Evolutionary conservation across 1,140 invertebrate species (phyloP).

Genomic region (Lordiphosa clarofinis): DNA sequence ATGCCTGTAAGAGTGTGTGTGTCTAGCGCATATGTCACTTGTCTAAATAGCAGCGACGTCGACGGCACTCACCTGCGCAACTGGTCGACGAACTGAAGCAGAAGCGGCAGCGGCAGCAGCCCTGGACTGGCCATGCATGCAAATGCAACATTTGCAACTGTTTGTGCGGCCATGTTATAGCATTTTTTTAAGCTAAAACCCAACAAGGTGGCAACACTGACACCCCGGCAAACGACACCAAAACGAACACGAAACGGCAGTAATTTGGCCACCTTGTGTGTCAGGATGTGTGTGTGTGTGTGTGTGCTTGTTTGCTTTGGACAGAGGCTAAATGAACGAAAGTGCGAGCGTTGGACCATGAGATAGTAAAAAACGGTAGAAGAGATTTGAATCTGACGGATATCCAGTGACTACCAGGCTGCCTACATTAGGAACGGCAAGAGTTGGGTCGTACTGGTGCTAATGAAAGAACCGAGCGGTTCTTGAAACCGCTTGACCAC

Average conservation of each 20-base stretch:
- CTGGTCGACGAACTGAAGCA: slow-evolving; percentile 13
- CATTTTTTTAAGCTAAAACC: slow-evolving; percentile 5
- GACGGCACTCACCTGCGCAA: slow-evolving; percentile 41
- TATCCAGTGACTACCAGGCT: too few species aligned
- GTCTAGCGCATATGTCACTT: slow-evolving; percentile 60
- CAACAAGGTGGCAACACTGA: slow-evolving; percentile 72
- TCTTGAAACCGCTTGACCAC: too few species aligned
- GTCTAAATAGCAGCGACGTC: slow-evolving; percentile 67
- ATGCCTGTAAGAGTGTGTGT: slow-evolving; percentile 31
- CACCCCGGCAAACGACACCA: slow-evolving; percentile 41
- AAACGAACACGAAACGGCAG: slow-evolving; percentile 49
- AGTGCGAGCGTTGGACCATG: slow-evolving; percentile 14
- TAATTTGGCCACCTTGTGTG: slow-evolving; percentile 68
- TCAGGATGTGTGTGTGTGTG: slow-evolving; percentile 9
- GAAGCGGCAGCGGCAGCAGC: slow-evolving; percentile 21
- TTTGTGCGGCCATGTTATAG: slow-evolving; percentile 53
- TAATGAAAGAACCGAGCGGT: too few species aligned
- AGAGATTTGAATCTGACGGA: slow-evolving; percentile 2
- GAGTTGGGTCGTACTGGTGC: too few species aligned
- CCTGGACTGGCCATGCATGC: slow-evolving; percentile 66
- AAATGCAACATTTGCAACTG: slow-evolving; percentile 76
- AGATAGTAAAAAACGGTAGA: neutral
- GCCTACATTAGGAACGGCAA: neutral
- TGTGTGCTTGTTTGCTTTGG: slow-evolving; percentile 52
- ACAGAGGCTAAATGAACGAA: slow-evolving; percentile 30